A percentile compares a stretch with the other conserved stretches of the same genome.
These are phyloP conservation scores for Drosophila ezoana DNA, from an alignment of 2,888 invertebrate genomes.

Conservation along the genomic window DNA sequence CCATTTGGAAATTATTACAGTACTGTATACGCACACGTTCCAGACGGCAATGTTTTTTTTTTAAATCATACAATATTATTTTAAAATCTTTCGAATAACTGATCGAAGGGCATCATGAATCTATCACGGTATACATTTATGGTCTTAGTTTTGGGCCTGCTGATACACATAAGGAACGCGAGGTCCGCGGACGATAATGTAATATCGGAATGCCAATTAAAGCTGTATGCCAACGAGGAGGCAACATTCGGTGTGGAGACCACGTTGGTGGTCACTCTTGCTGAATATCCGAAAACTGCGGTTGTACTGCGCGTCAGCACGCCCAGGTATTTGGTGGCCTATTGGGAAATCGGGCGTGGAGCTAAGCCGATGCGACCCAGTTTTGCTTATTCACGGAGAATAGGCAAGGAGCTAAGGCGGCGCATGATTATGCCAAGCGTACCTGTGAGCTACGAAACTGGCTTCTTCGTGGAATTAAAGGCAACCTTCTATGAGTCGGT, in stretches of 20 bases:
- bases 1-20: background rate
- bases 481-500: slow-evolving; percentile 32
- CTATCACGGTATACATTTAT: background rate
- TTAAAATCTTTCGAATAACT: background rate
- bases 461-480: slow-evolving; percentile 5
- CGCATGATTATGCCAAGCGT: background rate
- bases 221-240: background rate
- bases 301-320: slow-evolving; percentile 16
- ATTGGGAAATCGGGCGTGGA: background rate
- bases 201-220: background rate
- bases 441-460: background rate
- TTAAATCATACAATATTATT: background rate
- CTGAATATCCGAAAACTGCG: slow-evolving; percentile 1
- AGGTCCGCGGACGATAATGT: background rate
- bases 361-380: background rate
- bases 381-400: background rate
- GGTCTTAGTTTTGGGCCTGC: background rate
- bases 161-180: too few relatives aligned
- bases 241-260: slow-evolving; percentile 6
- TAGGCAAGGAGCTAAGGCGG: background rate
- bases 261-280: slow-evolving; percentile 13
- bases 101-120: slow-evolving; percentile 15
- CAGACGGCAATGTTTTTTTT: background rate
- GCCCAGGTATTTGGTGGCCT: slow-evolving; percentile 22
- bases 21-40: background rate